Conservation (phyloP, 1,140 invertebrate genomes). For the Luehdorfia chinensis region DNA sequence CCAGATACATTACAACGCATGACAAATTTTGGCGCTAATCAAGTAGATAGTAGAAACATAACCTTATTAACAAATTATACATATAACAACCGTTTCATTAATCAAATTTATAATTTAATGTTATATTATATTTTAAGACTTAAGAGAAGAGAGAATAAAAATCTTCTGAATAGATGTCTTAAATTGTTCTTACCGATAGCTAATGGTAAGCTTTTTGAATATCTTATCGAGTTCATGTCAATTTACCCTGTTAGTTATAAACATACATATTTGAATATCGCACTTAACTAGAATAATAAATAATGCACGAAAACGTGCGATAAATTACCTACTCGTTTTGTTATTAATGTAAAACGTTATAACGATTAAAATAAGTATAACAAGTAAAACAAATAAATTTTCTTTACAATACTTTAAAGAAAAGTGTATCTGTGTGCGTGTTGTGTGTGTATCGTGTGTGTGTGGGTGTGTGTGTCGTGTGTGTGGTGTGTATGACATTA, state of each 20-base stretch:
- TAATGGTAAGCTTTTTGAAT: slow-evolving; percentile 25
- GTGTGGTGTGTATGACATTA: slow-evolving; percentile 6
- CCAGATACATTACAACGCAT: not conserved
- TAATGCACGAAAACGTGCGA: slow-evolving; percentile 64
- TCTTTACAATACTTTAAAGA: slow-evolving; percentile 8
- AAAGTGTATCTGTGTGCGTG: not conserved
- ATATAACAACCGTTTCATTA: slow-evolving; percentile 6
- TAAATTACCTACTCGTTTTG: slow-evolving; percentile 50
- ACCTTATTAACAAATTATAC: slow-evolving; percentile 5
- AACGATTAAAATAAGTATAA: slow-evolving; percentile 35
- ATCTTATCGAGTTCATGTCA: slow-evolving; percentile 32
- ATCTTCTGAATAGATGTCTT: slow-evolving; percentile 8
- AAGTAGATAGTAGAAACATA: too few species aligned
- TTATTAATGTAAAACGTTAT: slow-evolving; percentile 50
- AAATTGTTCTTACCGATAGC: slow-evolving; percentile 20
- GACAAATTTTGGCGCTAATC: not conserved
- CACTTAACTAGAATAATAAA: slow-evolving; percentile 61
- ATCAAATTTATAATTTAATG: slow-evolving; percentile 2
- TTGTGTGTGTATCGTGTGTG: slow-evolving; percentile 12
- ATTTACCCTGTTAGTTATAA: slow-evolving; percentile 70
- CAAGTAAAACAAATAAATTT: slow-evolving; percentile 3
- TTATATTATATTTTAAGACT: slow-evolving; percentile 7
- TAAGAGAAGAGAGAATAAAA: slow-evolving; percentile 13
- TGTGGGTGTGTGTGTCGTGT: slow-evolving; percentile 5
- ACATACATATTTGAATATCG: slow-evolving; percentile 46